phyloP scores from a whole-genome alignment of 1,140 invertebrate species.

The Rhyacophila brunnea region DNA sequence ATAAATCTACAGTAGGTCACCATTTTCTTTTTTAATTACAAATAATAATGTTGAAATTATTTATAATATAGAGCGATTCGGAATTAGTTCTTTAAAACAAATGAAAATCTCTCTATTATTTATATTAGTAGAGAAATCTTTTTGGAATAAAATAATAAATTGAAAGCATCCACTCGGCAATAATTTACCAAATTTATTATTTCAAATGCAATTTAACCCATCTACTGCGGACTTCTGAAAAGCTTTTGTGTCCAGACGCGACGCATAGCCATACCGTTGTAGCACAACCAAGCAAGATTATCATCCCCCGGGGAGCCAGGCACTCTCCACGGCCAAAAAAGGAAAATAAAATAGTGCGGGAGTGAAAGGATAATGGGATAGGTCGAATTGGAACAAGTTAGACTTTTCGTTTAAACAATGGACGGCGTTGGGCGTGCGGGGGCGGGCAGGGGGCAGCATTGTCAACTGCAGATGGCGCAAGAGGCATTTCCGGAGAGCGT shows the following conservation, averaged over 20 bases:
- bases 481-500: neutral
- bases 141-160: too few species aligned
- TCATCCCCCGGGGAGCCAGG: constrained; percentile 4
- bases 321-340: constrained; percentile 7
- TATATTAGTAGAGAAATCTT: too few species aligned
- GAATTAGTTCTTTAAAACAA: too few species aligned
- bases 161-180: too few species aligned
- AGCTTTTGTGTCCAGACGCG: neutral
- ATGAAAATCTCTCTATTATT: too few species aligned
- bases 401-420: constrained; percentile 18
- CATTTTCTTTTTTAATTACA: too few species aligned
- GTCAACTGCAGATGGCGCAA: neutral
- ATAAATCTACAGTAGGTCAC: too few species aligned
- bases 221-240: too few species aligned
- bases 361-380: constrained; percentile 5
- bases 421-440: neutral
- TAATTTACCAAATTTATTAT: too few species aligned
- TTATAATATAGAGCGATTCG: too few species aligned
- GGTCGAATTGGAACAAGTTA: constrained; percentile 20
- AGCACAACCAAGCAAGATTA: constrained; percentile 14
- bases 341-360: constrained; percentile 15
- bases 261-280: constrained; percentile 1
- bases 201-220: too few species aligned
- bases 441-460: neutral
- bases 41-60: too few species aligned